Percentiles rank a stretch among this genome's conserved stretches.
phyloP scores from a whole-genome alignment of 2,113 vertebrate genomes.

The Protobothrops flavoviridis region DNA sequence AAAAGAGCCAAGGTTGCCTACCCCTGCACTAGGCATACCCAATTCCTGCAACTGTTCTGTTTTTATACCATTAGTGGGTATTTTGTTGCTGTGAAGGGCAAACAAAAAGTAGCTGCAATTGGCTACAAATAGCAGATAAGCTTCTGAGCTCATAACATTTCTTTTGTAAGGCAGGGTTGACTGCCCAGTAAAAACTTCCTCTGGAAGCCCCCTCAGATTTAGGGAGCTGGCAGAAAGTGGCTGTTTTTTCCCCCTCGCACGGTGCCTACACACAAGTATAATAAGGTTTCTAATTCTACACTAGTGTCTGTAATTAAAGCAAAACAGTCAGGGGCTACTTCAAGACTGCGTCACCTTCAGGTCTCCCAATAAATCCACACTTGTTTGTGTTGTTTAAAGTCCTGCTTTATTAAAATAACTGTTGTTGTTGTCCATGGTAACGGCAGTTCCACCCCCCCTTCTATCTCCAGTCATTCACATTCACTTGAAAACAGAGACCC shows the following conservation, averaged over 20 bases:
- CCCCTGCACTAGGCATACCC: not conserved
- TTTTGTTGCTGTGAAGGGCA: not conserved
- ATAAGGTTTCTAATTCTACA: not conserved
- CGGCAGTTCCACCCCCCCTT: not conserved
- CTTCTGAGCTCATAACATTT: not conserved
- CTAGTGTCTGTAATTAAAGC: not conserved
- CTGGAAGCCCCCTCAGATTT: not conserved
- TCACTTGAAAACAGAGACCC: conserved; percentile 1
- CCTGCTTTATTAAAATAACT: conserved; percentile 27
- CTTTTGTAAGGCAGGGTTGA: not conserved
- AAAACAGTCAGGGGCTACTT: not conserved
- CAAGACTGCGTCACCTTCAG: not conserved
- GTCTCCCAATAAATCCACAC: not conserved
- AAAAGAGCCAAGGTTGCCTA: too few species aligned
- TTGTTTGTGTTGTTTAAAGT: conserved; percentile 2
- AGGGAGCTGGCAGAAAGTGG: not conserved
- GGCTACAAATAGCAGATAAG: not conserved
- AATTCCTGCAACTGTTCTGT: not conserved
- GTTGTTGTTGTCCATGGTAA: not conserved
- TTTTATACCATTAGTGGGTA: not conserved
- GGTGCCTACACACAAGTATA: too few species aligned
- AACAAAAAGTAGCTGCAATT: not conserved
- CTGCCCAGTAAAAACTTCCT: not conserved
- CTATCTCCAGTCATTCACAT: conserved; percentile 7
- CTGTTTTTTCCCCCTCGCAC: too few species aligned